Base-by-base conservation (phyloP, 2,113 vertebrate genomes). In the Passer domesticus region DNA sequence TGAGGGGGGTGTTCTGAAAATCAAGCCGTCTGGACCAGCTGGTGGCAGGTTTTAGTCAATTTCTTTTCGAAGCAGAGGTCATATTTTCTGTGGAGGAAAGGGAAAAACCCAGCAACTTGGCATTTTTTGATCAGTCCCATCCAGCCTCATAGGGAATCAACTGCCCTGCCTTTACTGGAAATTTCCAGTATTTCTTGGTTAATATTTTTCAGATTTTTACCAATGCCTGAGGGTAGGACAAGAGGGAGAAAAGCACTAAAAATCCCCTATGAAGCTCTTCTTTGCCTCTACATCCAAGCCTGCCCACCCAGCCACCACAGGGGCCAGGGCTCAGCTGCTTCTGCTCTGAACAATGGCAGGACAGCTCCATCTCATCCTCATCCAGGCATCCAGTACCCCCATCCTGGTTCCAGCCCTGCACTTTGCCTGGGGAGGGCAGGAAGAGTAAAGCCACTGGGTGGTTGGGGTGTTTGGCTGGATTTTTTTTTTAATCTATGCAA, bases 61-160 rank as follows among this genome's bases (percentile, higher is more conserved):
- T 87, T 55, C 27, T 75, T 87, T 62, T 68, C 69, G 44, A 84
- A 75, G 28, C 9, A 84, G 60, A 66, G 16, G 7, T 53, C 35
- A 59, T 44, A 10, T 55, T 95, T 83, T 88, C 39, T 58, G 27
- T 23, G 41, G 37, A 49, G 35, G 50, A 49, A 81, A 77, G 18
- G 5, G 23, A 35, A 49, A 79, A 21, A 1, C 11, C 4, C n/a
- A 46, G 21, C 15, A 59, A 33, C 33, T 9, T 81, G 59, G 13
- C 11, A 12, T 43, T 58, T 89, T 82, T 72, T 41, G 35, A 47
- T 35, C 13, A 20, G 49, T 17, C 0, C 0, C 13, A 53, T 67
- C 59, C 30, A 80, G 28, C 21, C 33, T 39, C 1, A 0, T 0
- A 1, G 56, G 1, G 0, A 16, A 7, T 77, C 31, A 52, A n/a